Percentiles rank a stretch among this genome's conserved stretches.
Conservation (phyloP, 2,888 invertebrate genomes). For the Cerastis leucographa region DNA sequence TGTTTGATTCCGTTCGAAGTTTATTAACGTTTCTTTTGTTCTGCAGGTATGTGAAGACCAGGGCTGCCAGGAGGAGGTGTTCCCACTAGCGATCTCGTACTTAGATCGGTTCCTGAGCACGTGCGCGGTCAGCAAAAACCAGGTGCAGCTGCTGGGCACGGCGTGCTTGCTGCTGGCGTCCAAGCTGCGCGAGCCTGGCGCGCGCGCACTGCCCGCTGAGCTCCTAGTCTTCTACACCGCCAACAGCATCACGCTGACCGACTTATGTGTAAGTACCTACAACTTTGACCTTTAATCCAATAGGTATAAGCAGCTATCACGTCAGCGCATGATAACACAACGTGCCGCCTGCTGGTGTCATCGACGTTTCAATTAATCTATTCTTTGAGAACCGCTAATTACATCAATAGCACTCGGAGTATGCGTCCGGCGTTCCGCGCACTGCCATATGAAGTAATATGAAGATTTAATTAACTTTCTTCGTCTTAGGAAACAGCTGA, state of each 20-base stretch:
- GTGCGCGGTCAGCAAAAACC: conserved; percentile 95
- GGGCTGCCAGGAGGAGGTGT: conserved; percentile 98
- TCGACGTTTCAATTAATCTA: conserved; percentile 36
- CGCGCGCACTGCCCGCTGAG: conserved; percentile 94
- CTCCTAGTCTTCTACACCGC: conserved; percentile 98
- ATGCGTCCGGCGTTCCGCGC: conserved; percentile 37
- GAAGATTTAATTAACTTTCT: conserved; percentile 80
- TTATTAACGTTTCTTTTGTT: conserved; percentile 51
- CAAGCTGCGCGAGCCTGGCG: conserved; percentile 96
- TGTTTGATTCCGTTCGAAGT: conserved; percentile 41
- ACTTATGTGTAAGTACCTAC: conserved; percentile 95
- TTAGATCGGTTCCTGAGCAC: conserved; percentile 98
- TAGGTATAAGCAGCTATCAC: conserved; percentile 30
- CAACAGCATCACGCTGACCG: conserved; percentile 96
- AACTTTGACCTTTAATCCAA: conserved; percentile 23
- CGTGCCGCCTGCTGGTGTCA: conserved; percentile 26
- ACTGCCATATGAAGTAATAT: conserved; percentile 71
- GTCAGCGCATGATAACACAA: conserved; percentile 24
- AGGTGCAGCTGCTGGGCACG: conserved; percentile 97
- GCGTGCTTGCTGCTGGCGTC: conserved; percentile 98
- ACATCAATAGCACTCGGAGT: conserved; percentile 53
- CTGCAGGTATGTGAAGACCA: conserved; percentile 98
- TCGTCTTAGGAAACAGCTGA: conserved; percentile 82
- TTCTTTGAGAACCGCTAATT: conserved; percentile 45
- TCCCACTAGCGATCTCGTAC: conserved; percentile 97